A percentile compares a stretch with the other conserved stretches of the same genome.
phyloP scores from a whole-genome alignment of 2,113 vertebrate species.

The Rhinichthys klamathensis region DNA sequence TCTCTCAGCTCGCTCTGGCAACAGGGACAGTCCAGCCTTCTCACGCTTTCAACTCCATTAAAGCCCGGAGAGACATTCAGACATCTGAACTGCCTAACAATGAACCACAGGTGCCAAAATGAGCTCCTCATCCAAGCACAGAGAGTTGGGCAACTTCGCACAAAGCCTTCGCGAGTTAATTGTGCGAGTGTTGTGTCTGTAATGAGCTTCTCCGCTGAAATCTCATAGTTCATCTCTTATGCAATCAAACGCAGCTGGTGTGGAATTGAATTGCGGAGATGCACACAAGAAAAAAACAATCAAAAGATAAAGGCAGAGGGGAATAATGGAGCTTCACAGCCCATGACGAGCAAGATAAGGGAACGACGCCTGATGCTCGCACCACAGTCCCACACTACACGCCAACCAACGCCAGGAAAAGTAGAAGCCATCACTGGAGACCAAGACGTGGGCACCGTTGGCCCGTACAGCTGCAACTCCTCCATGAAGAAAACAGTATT shows the following conservation, averaged over 20 bases:
- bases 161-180: slow-evolving; percentile 42
- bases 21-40: background rate
- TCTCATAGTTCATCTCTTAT: slow-evolving; percentile 53
- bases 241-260: slow-evolving; percentile 44
- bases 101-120: slow-evolving; percentile 24
- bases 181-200: slow-evolving; percentile 33
- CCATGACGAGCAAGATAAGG: slow-evolving; percentile 19
- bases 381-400: background rate
- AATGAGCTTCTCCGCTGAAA: slow-evolving; percentile 55
- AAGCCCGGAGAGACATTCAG: slow-evolving; percentile 30
- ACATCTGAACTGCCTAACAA: slow-evolving; percentile 7
- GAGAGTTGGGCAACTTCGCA: slow-evolving; percentile 11
- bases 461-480: slow-evolving; percentile 62
- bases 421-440: slow-evolving; percentile 48
- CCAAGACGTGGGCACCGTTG: slow-evolving; percentile 32
- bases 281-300: slow-evolving; percentile 11
- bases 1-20: background rate
- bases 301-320: slow-evolving; percentile 24
- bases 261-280: slow-evolving; percentile 19
- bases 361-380: background rate
- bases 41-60: slow-evolving; percentile 30
- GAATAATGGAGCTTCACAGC: slow-evolving; percentile 35
- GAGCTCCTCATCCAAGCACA: background rate
- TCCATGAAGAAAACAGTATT: slow-evolving; percentile 53
- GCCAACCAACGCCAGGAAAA: slow-evolving; percentile 58